A percentile compares a stretch with the other conserved stretches of the same genome.
phyloP scores from a whole-genome alignment of 2,888 invertebrate genomes.

The Drosophila tripunctata region DNA sequence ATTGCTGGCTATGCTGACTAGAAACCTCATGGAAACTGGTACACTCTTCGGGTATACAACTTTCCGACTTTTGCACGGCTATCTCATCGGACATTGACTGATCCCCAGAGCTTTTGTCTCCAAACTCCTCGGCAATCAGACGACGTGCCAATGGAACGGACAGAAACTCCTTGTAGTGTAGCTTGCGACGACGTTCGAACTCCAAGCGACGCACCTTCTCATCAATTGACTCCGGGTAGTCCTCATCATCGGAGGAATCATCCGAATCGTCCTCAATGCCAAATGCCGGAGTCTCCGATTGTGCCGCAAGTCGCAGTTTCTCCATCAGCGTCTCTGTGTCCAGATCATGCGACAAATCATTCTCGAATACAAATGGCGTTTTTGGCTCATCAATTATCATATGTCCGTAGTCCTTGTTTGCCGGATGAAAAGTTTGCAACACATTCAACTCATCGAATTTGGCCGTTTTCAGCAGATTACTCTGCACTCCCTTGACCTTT shows the following conservation, averaged over 20 bases:
- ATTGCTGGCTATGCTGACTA: not conserved
- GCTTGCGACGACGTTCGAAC: constrained; percentile 96
- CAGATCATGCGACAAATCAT: constrained; percentile 85
- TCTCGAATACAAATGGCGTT: constrained; percentile 92
- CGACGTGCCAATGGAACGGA: constrained; percentile 96
- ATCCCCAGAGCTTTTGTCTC: constrained; percentile 89
- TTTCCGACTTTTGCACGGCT: not conserved
- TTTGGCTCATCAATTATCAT: constrained; percentile 99
- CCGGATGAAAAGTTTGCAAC: constrained; percentile 97
- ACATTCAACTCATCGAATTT: constrained; percentile 99
- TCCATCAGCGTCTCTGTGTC: constrained; percentile 90
- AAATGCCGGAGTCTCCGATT: constrained; percentile 83
- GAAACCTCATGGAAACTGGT: not conserved
- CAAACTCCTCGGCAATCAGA: constrained; percentile 94
- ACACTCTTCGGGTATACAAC: constrained; percentile 22
- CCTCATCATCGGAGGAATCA: constrained; percentile 85
- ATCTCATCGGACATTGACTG: not conserved
- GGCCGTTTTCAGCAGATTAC: constrained; percentile 82
- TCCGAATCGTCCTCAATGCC: constrained; percentile 84
- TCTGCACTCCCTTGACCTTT: constrained; percentile 12
- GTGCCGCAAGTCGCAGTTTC: constrained; percentile 85
- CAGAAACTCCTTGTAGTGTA: constrained; percentile 98
- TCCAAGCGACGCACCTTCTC: constrained; percentile 88
- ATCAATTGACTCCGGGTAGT: constrained; percentile 87
- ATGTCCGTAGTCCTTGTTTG: constrained; percentile 99